phyloP scores from a whole-genome alignment of 2,888 invertebrate species.

The Euplexia lucipara region DNA sequence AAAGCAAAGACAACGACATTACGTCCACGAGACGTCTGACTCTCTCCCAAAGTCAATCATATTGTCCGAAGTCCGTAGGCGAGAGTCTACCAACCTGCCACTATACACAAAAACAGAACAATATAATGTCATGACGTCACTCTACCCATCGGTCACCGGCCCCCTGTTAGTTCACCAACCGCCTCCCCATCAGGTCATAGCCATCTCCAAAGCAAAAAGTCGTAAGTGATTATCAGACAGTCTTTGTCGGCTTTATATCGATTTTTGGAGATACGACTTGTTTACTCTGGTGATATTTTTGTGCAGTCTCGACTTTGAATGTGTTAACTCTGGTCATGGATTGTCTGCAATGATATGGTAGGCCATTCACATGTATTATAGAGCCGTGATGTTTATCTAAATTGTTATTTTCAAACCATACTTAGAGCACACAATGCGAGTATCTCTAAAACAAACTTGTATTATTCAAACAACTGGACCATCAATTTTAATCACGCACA shows the following conservation, averaged over 20 bases:
- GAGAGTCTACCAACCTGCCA: constrained; percentile 39
- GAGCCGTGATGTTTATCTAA: background rate
- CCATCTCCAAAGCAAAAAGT: constrained; percentile 35
- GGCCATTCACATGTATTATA: constrained; percentile 4
- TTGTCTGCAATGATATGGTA: constrained; percentile 26
- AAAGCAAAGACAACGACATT: constrained; percentile 32
- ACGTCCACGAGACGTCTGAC: constrained; percentile 5
- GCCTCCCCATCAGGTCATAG: constrained; percentile 60
- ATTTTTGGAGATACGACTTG: constrained; percentile 29
- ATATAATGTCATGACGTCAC: constrained; percentile 57
- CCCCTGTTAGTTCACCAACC: constrained; percentile 59
- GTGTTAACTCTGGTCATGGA: constrained; percentile 10
- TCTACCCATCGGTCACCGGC: constrained; percentile 58
- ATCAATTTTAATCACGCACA: constrained; percentile 10
- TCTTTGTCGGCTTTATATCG: constrained; percentile 6
- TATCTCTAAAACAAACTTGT: background rate
- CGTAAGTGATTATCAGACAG: constrained; percentile 16
- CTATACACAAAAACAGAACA: constrained; percentile 46
- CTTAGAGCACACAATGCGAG: background rate
- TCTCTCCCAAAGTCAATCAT: constrained; percentile 19
- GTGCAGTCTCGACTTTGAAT: constrained; percentile 32
- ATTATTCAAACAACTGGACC: background rate
- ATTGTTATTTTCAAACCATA: background rate
- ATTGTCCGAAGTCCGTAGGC: constrained; percentile 1
- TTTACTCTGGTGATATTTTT: background rate